These are phyloP conservation scores for Drosophila erecta DNA, from an alignment of 1,140 invertebrate species.

Conservation along the genomic window DNA sequence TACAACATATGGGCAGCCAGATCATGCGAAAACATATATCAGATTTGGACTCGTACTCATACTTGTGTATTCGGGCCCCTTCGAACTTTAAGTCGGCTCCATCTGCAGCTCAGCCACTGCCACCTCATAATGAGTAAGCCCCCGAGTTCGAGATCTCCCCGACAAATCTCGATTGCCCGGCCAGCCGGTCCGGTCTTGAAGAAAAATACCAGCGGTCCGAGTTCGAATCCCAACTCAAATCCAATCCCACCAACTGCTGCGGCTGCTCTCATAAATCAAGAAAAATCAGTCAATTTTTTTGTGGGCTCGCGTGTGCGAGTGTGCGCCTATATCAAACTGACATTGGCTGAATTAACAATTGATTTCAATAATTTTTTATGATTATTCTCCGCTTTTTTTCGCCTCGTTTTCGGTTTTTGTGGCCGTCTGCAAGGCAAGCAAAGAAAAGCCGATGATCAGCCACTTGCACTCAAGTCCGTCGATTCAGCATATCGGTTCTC, in stretches of 20 bases:
- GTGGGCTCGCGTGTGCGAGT: constrained; percentile 22
- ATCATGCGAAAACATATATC: constrained; percentile 45
- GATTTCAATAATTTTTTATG: constrained; percentile 83
- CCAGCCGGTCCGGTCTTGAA: constrained; percentile 26
- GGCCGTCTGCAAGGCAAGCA: constrained; percentile 22
- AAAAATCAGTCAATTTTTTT: constrained; percentile 81
- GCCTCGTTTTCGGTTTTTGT: constrained; percentile 49
- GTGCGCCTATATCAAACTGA: constrained; percentile 71
- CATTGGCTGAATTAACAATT: constrained; percentile 82
- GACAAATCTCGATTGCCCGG: constrained; percentile 49
- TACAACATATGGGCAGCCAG: constrained; percentile 57
- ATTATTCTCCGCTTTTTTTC: constrained; percentile 62
- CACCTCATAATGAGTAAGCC: constrained; percentile 50
- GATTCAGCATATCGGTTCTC: constrained; percentile 39
- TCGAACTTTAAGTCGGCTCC: constrained; percentile 10
- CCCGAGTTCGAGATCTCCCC: constrained; percentile 41
- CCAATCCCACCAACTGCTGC: constrained; percentile 24
- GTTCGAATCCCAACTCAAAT: not conserved
- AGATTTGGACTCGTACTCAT: constrained; percentile 20
- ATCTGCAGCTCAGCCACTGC: constrained; percentile 27
- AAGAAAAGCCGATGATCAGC: constrained; percentile 51
- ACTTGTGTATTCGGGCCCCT: constrained; percentile 1
- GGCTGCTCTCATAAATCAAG: constrained; percentile 77
- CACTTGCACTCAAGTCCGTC: constrained; percentile 44
- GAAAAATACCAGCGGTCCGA: constrained; percentile 36